Percentiles rank a stretch among this genome's conserved stretches.
Evolutionary conservation across 2,113 vertebrate species (phyloP).

Genomic region (Carassius gibelio): DNA sequence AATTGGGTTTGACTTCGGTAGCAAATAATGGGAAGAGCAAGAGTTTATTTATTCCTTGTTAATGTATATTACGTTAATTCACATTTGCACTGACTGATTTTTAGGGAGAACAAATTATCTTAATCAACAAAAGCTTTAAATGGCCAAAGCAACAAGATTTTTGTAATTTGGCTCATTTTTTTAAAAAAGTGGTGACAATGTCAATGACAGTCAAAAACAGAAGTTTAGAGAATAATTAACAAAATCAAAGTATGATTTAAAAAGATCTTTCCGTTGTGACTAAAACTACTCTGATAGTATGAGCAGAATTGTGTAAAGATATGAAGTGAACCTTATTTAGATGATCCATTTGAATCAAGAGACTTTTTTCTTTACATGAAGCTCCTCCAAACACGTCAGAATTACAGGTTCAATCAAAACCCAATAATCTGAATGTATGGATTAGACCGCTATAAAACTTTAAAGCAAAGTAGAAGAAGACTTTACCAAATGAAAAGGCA

Average conservation of each 20-base stretch:
- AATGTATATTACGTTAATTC: conserved; percentile 13
- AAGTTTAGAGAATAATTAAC: not conserved
- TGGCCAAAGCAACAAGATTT: not conserved
- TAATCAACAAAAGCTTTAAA: conserved; percentile 8
- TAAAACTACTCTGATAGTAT: conserved; percentile 5
- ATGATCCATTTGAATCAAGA: not conserved
- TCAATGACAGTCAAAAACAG: not conserved
- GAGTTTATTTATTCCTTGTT: conserved; percentile 25
- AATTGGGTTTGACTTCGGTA: not conserved
- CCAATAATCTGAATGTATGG: not conserved
- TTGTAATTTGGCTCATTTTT: not conserved
- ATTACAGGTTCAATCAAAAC: not conserved
- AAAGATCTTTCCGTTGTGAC: not conserved
- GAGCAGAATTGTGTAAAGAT: not conserved
- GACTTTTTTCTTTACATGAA: not conserved
- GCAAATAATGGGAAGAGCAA: not conserved
- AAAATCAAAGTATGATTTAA: not conserved
- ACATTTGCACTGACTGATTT: conserved; percentile 1
- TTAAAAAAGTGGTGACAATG: not conserved
- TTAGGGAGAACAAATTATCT: too few relatives aligned
- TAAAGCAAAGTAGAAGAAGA: not conserved
- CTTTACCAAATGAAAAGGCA: conserved; percentile 33
- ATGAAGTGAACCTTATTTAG: not conserved
- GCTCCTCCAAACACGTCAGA: not conserved
- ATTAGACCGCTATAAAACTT: not conserved